Conservation (phyloP, 2,888 invertebrate species). For the Nesidiocoris tenuis region DNA sequence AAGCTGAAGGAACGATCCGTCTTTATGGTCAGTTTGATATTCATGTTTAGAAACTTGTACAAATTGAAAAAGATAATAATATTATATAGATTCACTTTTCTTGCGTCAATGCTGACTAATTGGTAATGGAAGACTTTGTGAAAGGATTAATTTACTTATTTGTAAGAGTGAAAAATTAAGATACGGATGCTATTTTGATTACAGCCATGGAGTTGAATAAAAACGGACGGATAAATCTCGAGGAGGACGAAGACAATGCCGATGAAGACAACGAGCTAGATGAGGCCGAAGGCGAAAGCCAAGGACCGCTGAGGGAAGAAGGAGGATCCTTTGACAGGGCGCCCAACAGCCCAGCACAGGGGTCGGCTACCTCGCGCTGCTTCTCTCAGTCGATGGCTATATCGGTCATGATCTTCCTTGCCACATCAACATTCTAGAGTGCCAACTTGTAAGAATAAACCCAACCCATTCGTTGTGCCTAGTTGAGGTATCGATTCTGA, state of each 20-base stretch:
- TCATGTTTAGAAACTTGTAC: background rate
- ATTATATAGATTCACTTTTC: no score
- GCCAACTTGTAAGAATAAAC: slow-evolving; percentile 17
- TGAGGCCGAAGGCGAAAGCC: slow-evolving; percentile 50
- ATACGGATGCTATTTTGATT: slow-evolving; percentile 6
- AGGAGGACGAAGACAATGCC: slow-evolving; percentile 43
- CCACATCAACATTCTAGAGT: slow-evolving; percentile 20
- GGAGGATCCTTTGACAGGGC: slow-evolving; percentile 8
- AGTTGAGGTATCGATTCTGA: background rate
- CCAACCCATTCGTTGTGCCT: background rate
- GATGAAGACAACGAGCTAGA: slow-evolving; percentile 48
- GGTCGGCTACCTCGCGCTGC: background rate
- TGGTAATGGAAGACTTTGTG: no score
- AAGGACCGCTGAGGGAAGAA: slow-evolving; percentile 51
- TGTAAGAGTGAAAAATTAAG: no score
- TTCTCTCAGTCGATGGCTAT: background rate
- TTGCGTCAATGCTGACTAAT: no score
- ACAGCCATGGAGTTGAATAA: slow-evolving; percentile 52
- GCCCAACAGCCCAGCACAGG: slow-evolving; percentile 1
- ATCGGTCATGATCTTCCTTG: slow-evolving; percentile 13
- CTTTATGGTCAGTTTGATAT: slow-evolving; percentile 83
- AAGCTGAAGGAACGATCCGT: slow-evolving; percentile 84
- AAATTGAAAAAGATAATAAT: no score
- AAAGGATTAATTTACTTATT: no score
- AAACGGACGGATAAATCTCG: slow-evolving; percentile 40